A percentile compares a stretch with the other conserved stretches of the same genome.
Conservation (phyloP, 1,140 invertebrate species). For the Drosophila rufa region DNA sequence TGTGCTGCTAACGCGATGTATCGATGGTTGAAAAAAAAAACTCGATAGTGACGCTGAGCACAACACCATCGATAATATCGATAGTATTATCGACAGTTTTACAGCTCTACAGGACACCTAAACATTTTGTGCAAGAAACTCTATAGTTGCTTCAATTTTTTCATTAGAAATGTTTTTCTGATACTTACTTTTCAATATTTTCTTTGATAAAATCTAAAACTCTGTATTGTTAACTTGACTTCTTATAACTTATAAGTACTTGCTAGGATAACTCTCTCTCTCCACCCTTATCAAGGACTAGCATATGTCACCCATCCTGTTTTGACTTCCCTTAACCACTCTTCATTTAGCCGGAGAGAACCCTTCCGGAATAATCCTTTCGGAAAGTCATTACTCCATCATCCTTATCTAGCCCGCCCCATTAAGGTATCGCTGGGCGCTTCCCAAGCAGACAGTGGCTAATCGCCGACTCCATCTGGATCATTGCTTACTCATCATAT, state of each 20-base stretch:
- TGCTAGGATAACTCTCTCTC: background rate
- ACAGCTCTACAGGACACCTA: no score
- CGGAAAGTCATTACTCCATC: slow-evolving; percentile 21
- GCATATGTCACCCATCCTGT: background rate
- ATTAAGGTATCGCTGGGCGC: slow-evolving; percentile 21
- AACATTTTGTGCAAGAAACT: no score
- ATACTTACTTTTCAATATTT: no score
- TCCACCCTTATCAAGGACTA: background rate
- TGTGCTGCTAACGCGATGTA: no score
- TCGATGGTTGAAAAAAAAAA: no score
- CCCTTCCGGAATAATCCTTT: slow-evolving; percentile 28
- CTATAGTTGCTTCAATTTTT: no score
- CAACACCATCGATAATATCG: no score
- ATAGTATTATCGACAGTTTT: no score
- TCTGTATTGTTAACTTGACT: no score
- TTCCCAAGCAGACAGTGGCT: background rate
- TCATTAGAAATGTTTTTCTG: no score
- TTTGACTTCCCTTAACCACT: slow-evolving; percentile 1
- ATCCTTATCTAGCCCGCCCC: slow-evolving; percentile 13
- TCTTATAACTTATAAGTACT: background rate
- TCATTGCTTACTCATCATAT: slow-evolving; percentile 50
- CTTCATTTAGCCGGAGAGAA: background rate
- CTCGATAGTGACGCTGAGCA: no score
- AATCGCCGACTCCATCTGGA: slow-evolving; percentile 17
- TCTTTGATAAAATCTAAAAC: no score